Evolutionary conservation across 2,888 invertebrate genomes (phyloP), one percentile per base, ranked within the genome.

Genomic region (Tetragonula carbonaria): DNA sequence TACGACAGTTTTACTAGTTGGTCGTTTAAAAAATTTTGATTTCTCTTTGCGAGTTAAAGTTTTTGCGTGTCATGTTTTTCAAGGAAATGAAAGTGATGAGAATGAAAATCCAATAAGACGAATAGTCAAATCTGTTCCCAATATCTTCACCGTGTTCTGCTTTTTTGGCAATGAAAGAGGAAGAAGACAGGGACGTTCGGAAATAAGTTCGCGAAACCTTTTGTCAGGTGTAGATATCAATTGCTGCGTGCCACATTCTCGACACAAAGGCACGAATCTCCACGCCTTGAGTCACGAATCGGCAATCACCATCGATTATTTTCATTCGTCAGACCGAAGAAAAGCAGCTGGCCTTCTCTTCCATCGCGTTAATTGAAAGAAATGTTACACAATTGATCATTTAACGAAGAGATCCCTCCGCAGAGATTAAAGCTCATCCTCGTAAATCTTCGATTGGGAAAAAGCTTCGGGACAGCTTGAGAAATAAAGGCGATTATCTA

Each of bases 361-460:
- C 55, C 14, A 23, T 38, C 55, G 50, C n/a, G 33, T 16, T 45
- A 45, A 45, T 45, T 45, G 45, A 45, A 45, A 11, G 45, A 45
- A 45, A 45, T 8, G 45, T 45, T 45, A 8, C 45, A 45, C 45
- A 8, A 45, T 8, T 45, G 45, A 45, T 45, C 45, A 1, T 45
- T 45, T 45, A 21, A 53, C 14, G 4, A 16, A 21, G 28, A 50
- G 67, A 33, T 67, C 18, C 21, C 23, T 16, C 13, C 38, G 8
- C 21, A 59, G 51, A 4, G 28, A 66, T n/a, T 8, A 16, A 45
- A 62, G 45, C 2, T 14, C 50, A 16, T 2, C 2, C 18, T n/a
- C 16, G 33, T 75, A 82, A 80, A 80, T 80, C 18, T 8, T 53
- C 38, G 50, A 38, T 45, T 2, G 21, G 45, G 21, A 21, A 45